Evolutionary conservation across 2,797 vertebrate species (phyloP).

Genomic region (Lagocephalus sceleratus): DNA sequence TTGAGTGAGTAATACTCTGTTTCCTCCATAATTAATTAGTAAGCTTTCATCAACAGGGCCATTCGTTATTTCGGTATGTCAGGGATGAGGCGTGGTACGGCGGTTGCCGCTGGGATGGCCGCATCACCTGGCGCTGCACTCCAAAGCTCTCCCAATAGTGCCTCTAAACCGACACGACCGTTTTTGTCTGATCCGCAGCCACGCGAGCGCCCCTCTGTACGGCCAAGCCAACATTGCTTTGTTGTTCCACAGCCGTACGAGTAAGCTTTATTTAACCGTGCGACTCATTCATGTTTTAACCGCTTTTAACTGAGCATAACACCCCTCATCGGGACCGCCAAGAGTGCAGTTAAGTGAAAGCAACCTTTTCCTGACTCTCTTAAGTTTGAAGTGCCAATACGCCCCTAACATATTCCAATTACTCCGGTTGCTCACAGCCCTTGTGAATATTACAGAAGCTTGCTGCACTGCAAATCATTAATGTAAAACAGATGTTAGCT

Average conservation of each 20-base stretch:
- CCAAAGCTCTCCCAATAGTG: constrained; percentile 45
- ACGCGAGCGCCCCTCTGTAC: constrained; percentile 27
- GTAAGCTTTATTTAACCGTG: constrained; percentile 35
- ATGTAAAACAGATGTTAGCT: constrained; percentile 68
- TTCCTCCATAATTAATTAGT: constrained; percentile 80
- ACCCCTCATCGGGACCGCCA: too few species aligned
- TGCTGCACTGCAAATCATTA: constrained; percentile 55
- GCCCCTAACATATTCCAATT: constrained; percentile 57
- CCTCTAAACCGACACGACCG: constrained; percentile 51
- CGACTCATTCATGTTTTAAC: too few species aligned
- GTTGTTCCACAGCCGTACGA: constrained; percentile 41
- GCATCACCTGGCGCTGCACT: constrained; percentile 55
- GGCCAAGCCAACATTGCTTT: constrained; percentile 35
- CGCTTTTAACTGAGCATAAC: constrained; percentile 12
- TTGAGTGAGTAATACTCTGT: constrained; percentile 76
- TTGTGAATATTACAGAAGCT: constrained; percentile 66
- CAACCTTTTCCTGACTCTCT: constrained; percentile 22
- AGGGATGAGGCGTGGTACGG: constrained; percentile 54
- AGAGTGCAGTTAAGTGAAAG: constrained; percentile 5
- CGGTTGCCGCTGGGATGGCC: constrained; percentile 52
- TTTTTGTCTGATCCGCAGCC: constrained; percentile 57
- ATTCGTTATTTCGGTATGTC: constrained; percentile 72
- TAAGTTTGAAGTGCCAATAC: constrained; percentile 35
- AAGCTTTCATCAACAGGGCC: constrained; percentile 72
- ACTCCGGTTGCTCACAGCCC: constrained; percentile 40